Percentiles rank a stretch among this genome's conserved stretches.
phyloP scores from a whole-genome alignment of 2,113 vertebrate genomes.

The Callipepla squamata region DNA sequence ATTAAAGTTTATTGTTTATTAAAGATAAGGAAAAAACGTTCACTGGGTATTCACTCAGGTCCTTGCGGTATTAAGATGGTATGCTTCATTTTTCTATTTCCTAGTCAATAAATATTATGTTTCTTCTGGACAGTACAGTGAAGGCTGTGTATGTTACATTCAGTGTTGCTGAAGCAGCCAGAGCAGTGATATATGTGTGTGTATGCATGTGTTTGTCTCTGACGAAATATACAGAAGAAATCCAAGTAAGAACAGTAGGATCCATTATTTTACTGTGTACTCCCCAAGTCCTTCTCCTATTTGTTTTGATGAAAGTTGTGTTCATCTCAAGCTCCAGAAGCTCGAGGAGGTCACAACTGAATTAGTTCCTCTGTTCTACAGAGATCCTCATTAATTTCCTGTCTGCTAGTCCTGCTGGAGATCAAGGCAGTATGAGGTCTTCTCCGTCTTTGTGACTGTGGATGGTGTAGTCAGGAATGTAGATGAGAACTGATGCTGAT shows the following conservation, averaged over 20 bases:
- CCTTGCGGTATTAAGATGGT: background rate
- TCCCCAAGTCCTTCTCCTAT: background rate
- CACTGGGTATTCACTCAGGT: background rate
- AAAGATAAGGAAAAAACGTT: background rate
- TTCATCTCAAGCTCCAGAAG: background rate
- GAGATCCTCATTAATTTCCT: background rate
- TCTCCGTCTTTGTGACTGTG: accelerated
- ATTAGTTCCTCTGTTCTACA: background rate
- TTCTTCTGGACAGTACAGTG: background rate
- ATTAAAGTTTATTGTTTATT: constrained; percentile 29
- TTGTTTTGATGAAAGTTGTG: background rate
- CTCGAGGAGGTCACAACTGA: background rate
- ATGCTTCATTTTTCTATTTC: background rate
- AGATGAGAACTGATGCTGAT: background rate
- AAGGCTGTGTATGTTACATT: background rate
- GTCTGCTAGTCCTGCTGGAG: background rate
- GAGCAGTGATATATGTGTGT: accelerated
- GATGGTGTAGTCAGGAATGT: background rate
- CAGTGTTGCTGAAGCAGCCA: background rate
- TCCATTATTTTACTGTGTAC: background rate
- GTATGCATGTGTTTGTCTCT: background rate
- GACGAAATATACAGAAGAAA: background rate
- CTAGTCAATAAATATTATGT: background rate
- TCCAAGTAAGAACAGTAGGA: background rate
- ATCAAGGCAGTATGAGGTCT: background rate